Evolutionary conservation across 2,797 vertebrate species (phyloP).

Genomic region (Eidolon dupreanum): DNA sequence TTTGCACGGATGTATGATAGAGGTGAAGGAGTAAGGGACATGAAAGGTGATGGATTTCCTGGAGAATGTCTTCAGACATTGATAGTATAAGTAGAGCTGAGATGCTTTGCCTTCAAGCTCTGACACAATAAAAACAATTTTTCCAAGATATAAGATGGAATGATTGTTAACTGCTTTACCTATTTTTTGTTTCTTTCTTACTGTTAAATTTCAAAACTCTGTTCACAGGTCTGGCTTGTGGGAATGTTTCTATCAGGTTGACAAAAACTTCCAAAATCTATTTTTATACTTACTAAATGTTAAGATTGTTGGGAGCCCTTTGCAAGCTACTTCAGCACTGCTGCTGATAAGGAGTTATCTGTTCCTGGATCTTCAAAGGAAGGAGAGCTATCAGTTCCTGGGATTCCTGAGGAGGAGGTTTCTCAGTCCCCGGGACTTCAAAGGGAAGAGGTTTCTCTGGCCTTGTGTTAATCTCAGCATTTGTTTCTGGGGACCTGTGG

Average conservation of each 20-base stretch:
- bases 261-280: neutral
- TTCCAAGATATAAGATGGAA: neutral
- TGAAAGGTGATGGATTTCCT: neutral
- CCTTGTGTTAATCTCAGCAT: too few relatives aligned
- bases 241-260: neutral
- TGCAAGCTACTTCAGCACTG: too few relatives aligned
- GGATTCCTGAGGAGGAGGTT: too few relatives aligned
- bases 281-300: neutral
- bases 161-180: neutral
- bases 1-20: too few relatives aligned
- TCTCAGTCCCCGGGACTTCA: too few relatives aligned
- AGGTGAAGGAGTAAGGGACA: fast-evolving
- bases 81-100: neutral
- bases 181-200: neutral
- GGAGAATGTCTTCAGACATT: neutral
- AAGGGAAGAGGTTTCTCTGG: too few relatives aligned
- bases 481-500: too few relatives aligned
- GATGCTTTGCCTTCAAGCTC: neutral
- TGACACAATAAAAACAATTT: neutral
- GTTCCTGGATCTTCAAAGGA: too few relatives aligned
- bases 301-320: neutral
- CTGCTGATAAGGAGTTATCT: too few relatives aligned
- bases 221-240: neutral
- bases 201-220: neutral
- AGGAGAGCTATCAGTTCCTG: too few relatives aligned